phyloP scores from a whole-genome alignment of 1,140 invertebrate species.

The Araneus ventricosus region DNA sequence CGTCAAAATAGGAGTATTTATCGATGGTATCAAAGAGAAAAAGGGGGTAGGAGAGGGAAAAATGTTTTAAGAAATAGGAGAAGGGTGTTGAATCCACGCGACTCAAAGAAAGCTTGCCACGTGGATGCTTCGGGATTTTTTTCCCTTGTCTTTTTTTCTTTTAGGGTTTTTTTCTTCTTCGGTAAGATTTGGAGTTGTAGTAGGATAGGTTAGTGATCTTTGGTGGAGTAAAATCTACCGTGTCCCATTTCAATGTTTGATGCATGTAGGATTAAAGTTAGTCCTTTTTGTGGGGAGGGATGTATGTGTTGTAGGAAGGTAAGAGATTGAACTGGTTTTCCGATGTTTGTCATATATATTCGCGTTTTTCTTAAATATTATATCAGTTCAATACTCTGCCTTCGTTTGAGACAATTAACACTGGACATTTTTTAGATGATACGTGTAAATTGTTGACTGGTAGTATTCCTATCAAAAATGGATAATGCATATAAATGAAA shows the following conservation, averaged over 20 bases:
- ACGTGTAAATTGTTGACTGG: too few species aligned
- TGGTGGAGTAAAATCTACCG: not conserved
- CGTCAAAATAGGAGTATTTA: conserved; percentile 70
- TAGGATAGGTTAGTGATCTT: conserved; percentile 24
- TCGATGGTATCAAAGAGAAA: not conserved
- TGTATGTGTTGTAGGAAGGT: too few species aligned
- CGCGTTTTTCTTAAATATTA: too few species aligned
- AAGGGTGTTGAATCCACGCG: conserved; percentile 56
- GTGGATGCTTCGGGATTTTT: conserved; percentile 7
- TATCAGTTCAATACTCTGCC: too few species aligned
- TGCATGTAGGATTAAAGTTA: not conserved
- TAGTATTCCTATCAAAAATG: too few species aligned
- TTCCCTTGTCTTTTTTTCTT: not conserved
- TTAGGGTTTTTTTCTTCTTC: too few species aligned
- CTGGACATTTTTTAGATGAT: too few species aligned
- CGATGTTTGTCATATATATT: not conserved
- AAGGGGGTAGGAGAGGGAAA: not conserved
- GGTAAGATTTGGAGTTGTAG: conserved; percentile 6
- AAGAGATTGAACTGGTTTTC: too few species aligned
- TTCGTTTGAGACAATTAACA: too few species aligned
- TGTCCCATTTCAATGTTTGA: conserved; percentile 13
- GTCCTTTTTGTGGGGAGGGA: too few species aligned
- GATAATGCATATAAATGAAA: too few species aligned
- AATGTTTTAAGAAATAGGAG: not conserved
- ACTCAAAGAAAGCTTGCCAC: conserved; percentile 40